A percentile compares a stretch with the other conserved stretches of the same genome.
phyloP scores from a whole-genome alignment of 1,140 invertebrate species.

The Pararge aegeria region DNA sequence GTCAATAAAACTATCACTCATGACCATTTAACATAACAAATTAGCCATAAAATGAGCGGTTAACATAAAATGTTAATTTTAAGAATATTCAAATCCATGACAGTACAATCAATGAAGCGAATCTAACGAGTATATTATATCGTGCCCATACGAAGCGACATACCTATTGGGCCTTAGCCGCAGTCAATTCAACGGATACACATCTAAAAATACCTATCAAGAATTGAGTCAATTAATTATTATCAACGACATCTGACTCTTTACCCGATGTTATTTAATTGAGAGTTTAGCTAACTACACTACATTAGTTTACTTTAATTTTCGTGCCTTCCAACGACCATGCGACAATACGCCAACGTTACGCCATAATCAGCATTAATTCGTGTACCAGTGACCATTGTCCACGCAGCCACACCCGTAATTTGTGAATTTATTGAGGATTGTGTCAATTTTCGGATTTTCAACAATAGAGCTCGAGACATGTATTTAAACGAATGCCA shows the following conservation, averaged over 20 bases:
- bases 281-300: not conserved
- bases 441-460: conserved; percentile 2
- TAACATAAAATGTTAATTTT: not conserved
- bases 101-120: not conserved
- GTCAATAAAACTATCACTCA: not conserved
- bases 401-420: conserved; percentile 47
- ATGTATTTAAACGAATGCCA: not conserved
- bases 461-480: not conserved
- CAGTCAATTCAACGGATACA: not conserved
- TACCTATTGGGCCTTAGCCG: not conserved
- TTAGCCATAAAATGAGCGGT: not conserved
- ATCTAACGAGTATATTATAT: conserved; percentile 1
- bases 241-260: not conserved
- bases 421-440: conserved; percentile 23
- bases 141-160: not conserved
- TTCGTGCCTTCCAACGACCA: no score
- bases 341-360: no score
- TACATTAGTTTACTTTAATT: not conserved
- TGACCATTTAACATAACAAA: not conserved
- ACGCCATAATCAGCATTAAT: conserved; percentile 46
- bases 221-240: not conserved
- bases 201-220: not conserved
- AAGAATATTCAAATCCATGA: not conserved
- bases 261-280: not conserved
- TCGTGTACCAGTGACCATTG: conserved; percentile 46